Percentiles rank a stretch among this genome's conserved stretches.
These are phyloP conservation scores for Heterotilapia buettikoferi DNA, from an alignment of 2,113 vertebrate species.

Conservation along the genomic window DNA sequence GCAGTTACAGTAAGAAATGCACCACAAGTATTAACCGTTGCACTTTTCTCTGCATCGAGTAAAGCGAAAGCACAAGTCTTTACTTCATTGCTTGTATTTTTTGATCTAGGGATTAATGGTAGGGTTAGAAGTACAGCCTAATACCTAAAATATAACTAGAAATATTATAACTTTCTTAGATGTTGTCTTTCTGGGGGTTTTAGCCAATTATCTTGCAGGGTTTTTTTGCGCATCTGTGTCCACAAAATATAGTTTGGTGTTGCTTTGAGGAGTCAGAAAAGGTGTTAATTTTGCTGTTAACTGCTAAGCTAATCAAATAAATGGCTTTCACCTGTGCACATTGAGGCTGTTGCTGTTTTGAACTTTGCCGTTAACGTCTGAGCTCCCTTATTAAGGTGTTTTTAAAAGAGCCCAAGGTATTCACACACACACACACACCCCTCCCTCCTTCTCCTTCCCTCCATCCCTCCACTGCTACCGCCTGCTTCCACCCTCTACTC, in stretches of 20 bases:
- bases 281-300: background rate
- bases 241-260: background rate
- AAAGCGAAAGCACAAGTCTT: background rate
- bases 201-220: background rate
- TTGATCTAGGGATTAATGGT: background rate
- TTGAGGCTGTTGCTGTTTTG: conserved; percentile 23
- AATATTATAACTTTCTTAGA: background rate
- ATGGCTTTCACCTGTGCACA: background rate
- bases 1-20: background rate
- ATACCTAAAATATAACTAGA: background rate
- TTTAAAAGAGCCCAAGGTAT: conserved; percentile 61
- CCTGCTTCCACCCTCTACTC: conserved; percentile 33
- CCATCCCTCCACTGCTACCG: background rate
- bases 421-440: background rate
- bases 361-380: conserved; percentile 37
- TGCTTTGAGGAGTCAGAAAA: background rate
- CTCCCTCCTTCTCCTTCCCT: background rate
- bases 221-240: background rate
- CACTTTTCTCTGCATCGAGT: background rate
- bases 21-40: background rate
- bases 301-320: background rate
- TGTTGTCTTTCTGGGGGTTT: background rate
- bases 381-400: conserved; percentile 55
- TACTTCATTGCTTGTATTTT: background rate
- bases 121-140: background rate